A percentile compares a stretch with the other conserved stretches of the same genome.
phyloP scores from a whole-genome alignment of 2,113 vertebrate genomes.

The Plecotus auritus region DNA sequence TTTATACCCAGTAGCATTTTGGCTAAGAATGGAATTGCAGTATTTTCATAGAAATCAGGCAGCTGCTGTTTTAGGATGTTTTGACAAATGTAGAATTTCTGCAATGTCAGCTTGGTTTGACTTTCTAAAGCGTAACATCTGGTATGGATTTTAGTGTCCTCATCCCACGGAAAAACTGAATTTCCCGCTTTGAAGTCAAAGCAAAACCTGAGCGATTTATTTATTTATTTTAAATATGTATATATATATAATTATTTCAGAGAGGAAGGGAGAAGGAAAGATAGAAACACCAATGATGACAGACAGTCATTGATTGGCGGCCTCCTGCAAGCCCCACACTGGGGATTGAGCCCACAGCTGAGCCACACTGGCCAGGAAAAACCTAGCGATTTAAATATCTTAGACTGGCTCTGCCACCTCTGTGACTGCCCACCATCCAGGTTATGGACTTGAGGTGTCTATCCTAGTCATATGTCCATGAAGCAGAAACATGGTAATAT shows the following conservation, averaged over 20 bases:
- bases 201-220: neutral
- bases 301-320: too few species aligned
- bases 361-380: too few species aligned
- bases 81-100: conserved; percentile 51
- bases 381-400: neutral
- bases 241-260: too few species aligned
- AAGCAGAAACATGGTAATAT: neutral
- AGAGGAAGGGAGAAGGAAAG: too few species aligned
- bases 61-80: conserved; percentile 62
- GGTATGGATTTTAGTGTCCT: conserved; percentile 25
- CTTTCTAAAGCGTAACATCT: conserved; percentile 48
- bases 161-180: neutral
- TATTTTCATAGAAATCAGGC: conserved; percentile 57
- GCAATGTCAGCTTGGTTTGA: conserved; percentile 47
- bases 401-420: neutral
- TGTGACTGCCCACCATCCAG: neutral
- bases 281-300: too few species aligned
- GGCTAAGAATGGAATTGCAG: neutral
- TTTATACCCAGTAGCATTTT: conserved; percentile 56
- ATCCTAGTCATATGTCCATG: neutral
- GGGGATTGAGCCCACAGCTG: too few species aligned
- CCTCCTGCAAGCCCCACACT: too few species aligned
- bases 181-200: conserved; percentile 38
- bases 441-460: neutral
- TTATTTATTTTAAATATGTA: too few species aligned